Percentiles rank a stretch among this genome's conserved stretches.
phyloP scores from a whole-genome alignment of 2,797 vertebrate genomes.

The Chaetophractus vellerosus region DNA sequence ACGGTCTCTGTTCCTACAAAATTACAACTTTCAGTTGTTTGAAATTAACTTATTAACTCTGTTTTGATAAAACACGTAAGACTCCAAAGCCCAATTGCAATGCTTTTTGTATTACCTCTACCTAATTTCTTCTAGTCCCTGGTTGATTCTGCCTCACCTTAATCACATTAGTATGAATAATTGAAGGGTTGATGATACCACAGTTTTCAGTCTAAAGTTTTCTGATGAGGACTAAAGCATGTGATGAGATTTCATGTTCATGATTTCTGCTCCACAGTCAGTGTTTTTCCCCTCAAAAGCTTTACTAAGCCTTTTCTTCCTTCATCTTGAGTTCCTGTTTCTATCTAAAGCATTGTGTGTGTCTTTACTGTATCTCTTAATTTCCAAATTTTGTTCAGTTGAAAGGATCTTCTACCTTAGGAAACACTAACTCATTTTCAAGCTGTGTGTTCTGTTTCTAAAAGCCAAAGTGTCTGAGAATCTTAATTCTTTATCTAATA shows the following conservation, averaged over 20 bases:
- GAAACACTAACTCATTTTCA: background rate
- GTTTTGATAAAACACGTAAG: background rate
- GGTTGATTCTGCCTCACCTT: background rate
- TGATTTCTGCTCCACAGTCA: background rate
- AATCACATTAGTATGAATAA: background rate
- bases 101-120: background rate
- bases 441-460: background rate
- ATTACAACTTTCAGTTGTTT: background rate
- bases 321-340: background rate
- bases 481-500: background rate
- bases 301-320: background rate
- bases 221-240: background rate
- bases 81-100: background rate
- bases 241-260: background rate
- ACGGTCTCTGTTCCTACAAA: background rate
- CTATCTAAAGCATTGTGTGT: background rate
- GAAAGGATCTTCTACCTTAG: background rate
- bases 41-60: background rate
- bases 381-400: constrained; percentile 25
- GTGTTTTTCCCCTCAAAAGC: background rate
- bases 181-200: background rate
- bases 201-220: constrained; percentile 6
- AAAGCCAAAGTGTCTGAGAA: background rate
- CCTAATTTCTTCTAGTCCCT: constrained; percentile 1
- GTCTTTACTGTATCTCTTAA: background rate